Conservation (phyloP, 2,797 vertebrate species). For the Bovichtus variegatus region DNA sequence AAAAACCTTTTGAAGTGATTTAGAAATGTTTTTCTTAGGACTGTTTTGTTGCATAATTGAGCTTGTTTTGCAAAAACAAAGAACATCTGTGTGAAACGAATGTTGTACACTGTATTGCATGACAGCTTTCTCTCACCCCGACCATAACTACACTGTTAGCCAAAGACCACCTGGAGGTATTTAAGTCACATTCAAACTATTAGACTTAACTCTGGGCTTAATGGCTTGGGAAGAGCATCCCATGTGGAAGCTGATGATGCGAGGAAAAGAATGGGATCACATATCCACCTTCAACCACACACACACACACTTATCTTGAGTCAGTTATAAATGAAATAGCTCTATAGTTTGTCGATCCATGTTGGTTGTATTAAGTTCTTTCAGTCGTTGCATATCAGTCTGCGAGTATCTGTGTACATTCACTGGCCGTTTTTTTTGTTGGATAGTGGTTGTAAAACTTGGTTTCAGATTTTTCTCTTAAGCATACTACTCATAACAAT, state of each 20-base stretch:
- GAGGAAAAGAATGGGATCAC: constrained; percentile 60
- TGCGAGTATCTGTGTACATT: not conserved
- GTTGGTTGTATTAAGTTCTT: constrained; percentile 24
- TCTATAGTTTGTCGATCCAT: not conserved
- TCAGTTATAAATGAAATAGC: constrained; percentile 15
- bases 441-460: not conserved
- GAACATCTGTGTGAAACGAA: constrained; percentile 67
- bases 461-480: not conserved
- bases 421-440: constrained; percentile 4
- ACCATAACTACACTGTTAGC: constrained; percentile 53
- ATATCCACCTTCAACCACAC: constrained; percentile 40
- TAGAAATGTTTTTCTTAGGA: constrained; percentile 61
- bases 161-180: constrained; percentile 77
- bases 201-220: constrained; percentile 68
- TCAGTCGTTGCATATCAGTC: constrained; percentile 16
- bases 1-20: constrained; percentile 59
- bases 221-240: constrained; percentile 63
- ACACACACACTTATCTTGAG: not conserved
- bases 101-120: constrained; percentile 63
- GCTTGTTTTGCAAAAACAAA: constrained; percentile 64
- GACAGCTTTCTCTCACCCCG: constrained; percentile 58
- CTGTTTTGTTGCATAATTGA: constrained; percentile 61
- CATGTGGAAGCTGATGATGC: constrained; percentile 74
- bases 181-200: constrained; percentile 75
- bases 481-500: not conserved